These are phyloP conservation scores for Hestina assimilis DNA, from an alignment of 1,140 invertebrate genomes.

Conservation along the genomic window DNA sequence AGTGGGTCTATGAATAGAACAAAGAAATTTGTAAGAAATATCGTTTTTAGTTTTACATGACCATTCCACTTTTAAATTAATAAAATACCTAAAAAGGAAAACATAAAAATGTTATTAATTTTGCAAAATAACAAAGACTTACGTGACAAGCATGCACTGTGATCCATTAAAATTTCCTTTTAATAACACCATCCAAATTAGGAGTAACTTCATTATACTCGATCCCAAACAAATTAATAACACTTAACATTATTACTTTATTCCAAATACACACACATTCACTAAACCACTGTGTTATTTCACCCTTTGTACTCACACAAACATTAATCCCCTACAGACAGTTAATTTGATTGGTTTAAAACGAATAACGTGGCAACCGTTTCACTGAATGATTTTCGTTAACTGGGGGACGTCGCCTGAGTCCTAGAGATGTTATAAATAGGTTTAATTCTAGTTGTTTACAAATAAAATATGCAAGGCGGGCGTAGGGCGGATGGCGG, in stretches of 20 bases:
- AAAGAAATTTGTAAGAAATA: no score
- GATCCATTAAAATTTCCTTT: not conserved
- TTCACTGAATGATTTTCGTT: not conserved
- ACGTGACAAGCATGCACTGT: not conserved
- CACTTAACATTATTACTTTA: not conserved
- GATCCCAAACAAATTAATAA: not conserved
- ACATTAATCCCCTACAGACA: not conserved
- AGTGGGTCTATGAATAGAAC: no score
- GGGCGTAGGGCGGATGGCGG: conserved; percentile 33
- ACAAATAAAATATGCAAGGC: conserved; percentile 42
- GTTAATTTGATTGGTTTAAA: not conserved
- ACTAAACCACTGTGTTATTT: not conserved
- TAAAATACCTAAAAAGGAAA: no score
- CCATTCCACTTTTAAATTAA: no score
- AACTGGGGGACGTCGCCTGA: not conserved
- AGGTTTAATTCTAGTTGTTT: conserved; percentile 38
- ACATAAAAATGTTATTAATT: no score
- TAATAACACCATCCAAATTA: not conserved
- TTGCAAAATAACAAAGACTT: conserved; percentile 6
- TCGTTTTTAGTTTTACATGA: no score
- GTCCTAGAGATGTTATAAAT: conserved; percentile 26
- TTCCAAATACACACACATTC: not conserved
- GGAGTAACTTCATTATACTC: not conserved
- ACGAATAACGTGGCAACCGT: not conserved
- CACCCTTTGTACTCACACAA: not conserved